A percentile compares a stretch with the other conserved stretches of the same genome.
phyloP scores from a whole-genome alignment of 2,888 invertebrate species.

The Drosophila cognata region DNA sequence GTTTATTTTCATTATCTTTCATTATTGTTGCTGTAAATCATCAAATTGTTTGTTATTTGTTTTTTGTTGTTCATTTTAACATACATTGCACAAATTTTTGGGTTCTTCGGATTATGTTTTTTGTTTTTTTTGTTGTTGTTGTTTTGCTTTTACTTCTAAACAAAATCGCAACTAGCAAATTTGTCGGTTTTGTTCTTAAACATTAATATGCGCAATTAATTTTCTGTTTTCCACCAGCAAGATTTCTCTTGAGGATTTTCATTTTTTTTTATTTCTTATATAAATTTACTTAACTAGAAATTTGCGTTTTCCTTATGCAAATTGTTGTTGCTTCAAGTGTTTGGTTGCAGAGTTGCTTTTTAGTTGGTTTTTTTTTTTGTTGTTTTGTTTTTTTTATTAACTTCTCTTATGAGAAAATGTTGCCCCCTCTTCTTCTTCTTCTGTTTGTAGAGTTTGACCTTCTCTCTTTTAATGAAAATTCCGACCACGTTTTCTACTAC shows the following conservation, averaged over 20 bases:
- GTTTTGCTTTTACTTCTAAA: conserved; percentile 27
- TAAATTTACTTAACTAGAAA: conserved; percentile 41
- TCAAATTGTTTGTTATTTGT: conserved; percentile 45
- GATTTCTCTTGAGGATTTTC: conserved; percentile 8
- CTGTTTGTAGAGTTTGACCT: conserved; percentile 26
- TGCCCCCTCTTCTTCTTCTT: conserved; percentile 1
- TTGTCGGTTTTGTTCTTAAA: conserved; percentile 37
- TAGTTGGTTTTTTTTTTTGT: conserved; percentile 4
- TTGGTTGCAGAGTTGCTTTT: conserved; percentile 12
- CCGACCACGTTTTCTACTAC: conserved; percentile 13
- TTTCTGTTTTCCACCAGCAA: conserved; percentile 25
- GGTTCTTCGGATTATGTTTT: conserved; percentile 16
- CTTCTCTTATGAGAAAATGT: conserved; percentile 9
- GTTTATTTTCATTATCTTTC: conserved; percentile 22
- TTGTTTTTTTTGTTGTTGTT: conserved; percentile 24
- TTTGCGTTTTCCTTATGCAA: conserved; percentile 20
- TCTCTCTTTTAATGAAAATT: conserved; percentile 15
- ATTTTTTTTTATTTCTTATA: conserved; percentile 21
- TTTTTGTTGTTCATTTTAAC: conserved; percentile 26
- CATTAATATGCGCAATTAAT: conserved; percentile 29
- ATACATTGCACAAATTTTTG: conserved; percentile 69
- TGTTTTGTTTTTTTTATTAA: conserved; percentile 1
- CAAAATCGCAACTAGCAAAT: conserved; percentile 47
- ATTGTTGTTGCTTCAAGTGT: conserved; percentile 31
- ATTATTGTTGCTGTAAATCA: conserved; percentile 23